A percentile compares a stretch with the other conserved stretches of the same genome.
phyloP scores from a whole-genome alignment of 2,113 vertebrate species.

The Leucopsar rothschildi region DNA sequence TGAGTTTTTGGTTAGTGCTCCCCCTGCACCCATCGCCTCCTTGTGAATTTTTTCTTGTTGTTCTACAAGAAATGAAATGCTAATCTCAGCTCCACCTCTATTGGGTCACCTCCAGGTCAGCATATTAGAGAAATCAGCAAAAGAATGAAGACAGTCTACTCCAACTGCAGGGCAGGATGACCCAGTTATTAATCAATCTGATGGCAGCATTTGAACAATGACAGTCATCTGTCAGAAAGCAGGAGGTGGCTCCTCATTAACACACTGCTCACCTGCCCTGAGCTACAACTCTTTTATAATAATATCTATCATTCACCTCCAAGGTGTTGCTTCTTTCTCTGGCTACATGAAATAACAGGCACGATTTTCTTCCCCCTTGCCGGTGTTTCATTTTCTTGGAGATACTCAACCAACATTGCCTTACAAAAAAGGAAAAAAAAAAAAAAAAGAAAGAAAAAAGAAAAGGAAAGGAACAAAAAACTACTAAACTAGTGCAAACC shows the following conservation, averaged over 20 bases:
- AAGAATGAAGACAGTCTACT: conserved; percentile 65
- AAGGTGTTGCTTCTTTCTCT: conserved; percentile 72
- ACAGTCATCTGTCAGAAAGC: conserved; percentile 88
- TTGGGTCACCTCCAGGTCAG: conserved; percentile 76
- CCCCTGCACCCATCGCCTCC: background rate
- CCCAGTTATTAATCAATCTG: conserved; percentile 74
- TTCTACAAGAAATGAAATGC: conserved; percentile 72
- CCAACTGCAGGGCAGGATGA: conserved; percentile 75
- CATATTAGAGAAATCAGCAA: conserved; percentile 72
- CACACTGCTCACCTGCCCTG: conserved; percentile 81
- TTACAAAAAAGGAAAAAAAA: background rate
- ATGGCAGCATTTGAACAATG: conserved; percentile 73
- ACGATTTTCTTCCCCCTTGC: conserved; percentile 48
- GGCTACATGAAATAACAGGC: conserved; percentile 69
- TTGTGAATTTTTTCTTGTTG: conserved; percentile 53
- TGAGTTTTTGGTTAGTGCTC: background rate
- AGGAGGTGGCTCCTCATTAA: conserved; percentile 84
- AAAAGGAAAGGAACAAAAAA: too few species aligned
- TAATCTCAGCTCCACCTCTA: conserved; percentile 72
- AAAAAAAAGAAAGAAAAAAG: too few species aligned
- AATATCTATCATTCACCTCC: conserved; percentile 79
- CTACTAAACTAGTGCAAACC: background rate
- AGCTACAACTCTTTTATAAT: conserved; percentile 82
- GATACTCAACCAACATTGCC: conserved; percentile 24
- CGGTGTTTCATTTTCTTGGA: conserved; percentile 45